These are phyloP conservation scores for Plectrocnemia conspersa DNA, from an alignment of 1,140 invertebrate genomes.

Conservation along the genomic window DNA sequence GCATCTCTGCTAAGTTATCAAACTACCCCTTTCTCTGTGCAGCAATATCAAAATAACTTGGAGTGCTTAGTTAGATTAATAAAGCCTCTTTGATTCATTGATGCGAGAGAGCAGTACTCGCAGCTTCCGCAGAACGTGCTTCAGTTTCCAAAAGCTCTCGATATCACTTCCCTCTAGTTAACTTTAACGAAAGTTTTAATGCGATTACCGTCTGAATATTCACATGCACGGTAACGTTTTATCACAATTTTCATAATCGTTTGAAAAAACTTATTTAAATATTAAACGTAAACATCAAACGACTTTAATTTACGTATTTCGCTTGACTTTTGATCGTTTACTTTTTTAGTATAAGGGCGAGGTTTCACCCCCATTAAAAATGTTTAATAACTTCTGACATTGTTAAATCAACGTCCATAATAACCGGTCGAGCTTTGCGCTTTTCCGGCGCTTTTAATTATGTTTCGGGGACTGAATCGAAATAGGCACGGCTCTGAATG, in stretches of 20 bases:
- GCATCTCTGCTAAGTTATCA: too few relatives aligned
- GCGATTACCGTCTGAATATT: neutral
- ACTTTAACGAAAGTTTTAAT: neutral
- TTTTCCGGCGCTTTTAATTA: conserved; percentile 5
- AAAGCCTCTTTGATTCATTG: neutral
- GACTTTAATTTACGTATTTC: too few relatives aligned
- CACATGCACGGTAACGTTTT: neutral
- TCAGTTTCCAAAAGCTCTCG: conserved; percentile 1
- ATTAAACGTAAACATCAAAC: neutral
- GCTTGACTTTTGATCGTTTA: too few relatives aligned
- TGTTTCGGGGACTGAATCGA: neutral
- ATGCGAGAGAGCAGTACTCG: neutral
- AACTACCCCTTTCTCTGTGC: neutral
- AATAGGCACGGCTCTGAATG: too few relatives aligned
- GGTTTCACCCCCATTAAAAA: too few relatives aligned
- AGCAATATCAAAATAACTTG: neutral
- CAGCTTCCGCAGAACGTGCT: conserved; percentile 14
- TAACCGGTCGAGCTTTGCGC: too few relatives aligned
- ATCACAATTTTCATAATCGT: neutral
- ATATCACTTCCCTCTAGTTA: neutral
- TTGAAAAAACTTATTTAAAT: neutral
- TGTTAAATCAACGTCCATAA: neutral
- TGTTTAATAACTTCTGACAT: too few relatives aligned
- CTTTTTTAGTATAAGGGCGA: too few relatives aligned
- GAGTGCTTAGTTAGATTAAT: conserved; percentile 4